These are phyloP conservation scores for Philopedon plagiatum DNA, from an alignment of 2,888 invertebrate genomes.

Conservation along the genomic window DNA sequence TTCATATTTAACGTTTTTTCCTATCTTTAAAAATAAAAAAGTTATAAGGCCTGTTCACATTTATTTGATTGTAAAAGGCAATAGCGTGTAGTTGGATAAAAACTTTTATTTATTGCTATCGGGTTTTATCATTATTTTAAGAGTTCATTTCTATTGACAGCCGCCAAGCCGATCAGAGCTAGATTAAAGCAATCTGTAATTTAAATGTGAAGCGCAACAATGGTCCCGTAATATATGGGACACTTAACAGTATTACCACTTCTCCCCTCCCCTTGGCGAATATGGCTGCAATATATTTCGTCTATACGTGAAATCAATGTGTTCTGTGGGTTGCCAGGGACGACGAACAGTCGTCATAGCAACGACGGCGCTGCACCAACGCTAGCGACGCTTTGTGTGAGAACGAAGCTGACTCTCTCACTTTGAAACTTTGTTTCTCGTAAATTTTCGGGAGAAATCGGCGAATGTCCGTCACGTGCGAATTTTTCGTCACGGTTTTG, in stretches of 20 bases:
- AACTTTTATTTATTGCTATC: too few relatives aligned
- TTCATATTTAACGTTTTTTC: too few relatives aligned
- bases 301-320: conserved; percentile 70
- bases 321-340: conserved; percentile 64
- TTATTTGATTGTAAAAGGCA: too few relatives aligned
- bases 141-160: conserved; percentile 18
- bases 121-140: too few relatives aligned
- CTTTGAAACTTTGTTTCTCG: conserved; percentile 41
- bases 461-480: conserved; percentile 50
- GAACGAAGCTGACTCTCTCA: conserved; percentile 48
- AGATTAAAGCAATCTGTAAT: conserved; percentile 35
- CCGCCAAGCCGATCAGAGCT: conserved; percentile 21
- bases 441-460: conserved; percentile 49
- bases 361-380: conserved; percentile 60
- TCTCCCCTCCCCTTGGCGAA: conserved; percentile 52
- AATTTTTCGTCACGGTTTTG: conserved; percentile 46
- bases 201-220: conserved; percentile 59
- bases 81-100: too few relatives aligned
- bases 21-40: too few relatives aligned
- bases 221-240: conserved; percentile 65
- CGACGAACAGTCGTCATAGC: conserved; percentile 57
- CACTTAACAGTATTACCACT: conserved; percentile 66
- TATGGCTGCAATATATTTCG: conserved; percentile 67
- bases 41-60: too few relatives aligned
- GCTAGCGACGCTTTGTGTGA: conserved; percentile 55